Evolutionary conservation across 2,113 vertebrate genomes (phyloP).

Genomic region (Limnothrissa miodon): DNA sequence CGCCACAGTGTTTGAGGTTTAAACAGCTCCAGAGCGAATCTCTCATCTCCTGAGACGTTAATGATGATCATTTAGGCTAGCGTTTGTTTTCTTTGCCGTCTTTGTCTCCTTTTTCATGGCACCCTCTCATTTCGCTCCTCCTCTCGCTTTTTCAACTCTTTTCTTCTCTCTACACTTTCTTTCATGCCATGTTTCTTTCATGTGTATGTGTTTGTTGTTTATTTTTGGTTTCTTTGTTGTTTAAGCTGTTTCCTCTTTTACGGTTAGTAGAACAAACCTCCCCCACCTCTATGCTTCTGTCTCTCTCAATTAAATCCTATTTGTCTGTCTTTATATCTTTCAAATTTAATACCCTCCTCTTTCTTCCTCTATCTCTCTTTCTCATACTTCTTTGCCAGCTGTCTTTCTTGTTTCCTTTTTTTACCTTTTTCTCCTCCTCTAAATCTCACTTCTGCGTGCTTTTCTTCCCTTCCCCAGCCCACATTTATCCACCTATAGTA

Average conservation of each 20-base stretch:
- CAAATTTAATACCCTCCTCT: too few relatives aligned
- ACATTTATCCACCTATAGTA: too few relatives aligned
- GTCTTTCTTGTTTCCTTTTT: too few relatives aligned
- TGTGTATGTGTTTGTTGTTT: too few relatives aligned
- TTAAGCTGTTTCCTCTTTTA: too few relatives aligned
- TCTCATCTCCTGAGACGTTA: not conserved
- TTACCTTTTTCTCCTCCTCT: too few relatives aligned
- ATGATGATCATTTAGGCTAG: not conserved
- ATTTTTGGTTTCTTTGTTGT: too few relatives aligned
- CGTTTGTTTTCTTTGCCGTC: not conserved
- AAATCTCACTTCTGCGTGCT: too few relatives aligned
- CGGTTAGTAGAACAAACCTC: too few relatives aligned
- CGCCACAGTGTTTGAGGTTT: not conserved
- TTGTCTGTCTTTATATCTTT: not conserved
- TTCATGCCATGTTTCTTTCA: not conserved
- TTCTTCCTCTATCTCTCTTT: not conserved
- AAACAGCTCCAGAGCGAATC: not conserved
- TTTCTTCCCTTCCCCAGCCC: too few relatives aligned
- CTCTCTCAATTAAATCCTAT: not conserved
- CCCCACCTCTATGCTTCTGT: not conserved
- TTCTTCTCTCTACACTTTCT: not conserved
- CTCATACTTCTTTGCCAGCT: too few relatives aligned
- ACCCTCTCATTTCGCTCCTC: not conserved
- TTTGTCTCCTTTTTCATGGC: not conserved
- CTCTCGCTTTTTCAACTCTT: not conserved